Percentiles rank a stretch among this genome's conserved stretches.
Evolutionary conservation across 2,113 vertebrate species (phyloP).

Genomic region (Ceuthmochares aereus): DNA sequence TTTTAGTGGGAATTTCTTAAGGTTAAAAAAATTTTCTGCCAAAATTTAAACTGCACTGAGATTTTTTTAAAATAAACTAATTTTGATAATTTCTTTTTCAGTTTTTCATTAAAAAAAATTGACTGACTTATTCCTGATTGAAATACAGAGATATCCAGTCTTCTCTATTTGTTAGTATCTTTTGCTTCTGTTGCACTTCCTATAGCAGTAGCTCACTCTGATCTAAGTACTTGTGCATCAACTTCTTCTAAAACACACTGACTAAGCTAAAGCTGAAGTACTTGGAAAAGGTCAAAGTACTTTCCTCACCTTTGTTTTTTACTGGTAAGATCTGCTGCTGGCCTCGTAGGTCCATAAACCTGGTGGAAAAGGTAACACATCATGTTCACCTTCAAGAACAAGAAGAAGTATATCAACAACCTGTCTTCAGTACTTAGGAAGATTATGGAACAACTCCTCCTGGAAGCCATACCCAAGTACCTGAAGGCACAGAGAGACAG

Average conservation of each 20-base stretch:
- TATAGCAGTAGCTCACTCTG: background rate
- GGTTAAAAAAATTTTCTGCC: background rate
- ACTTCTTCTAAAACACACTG: background rate
- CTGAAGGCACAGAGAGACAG: background rate
- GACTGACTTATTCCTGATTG: background rate
- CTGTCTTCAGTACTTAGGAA: background rate
- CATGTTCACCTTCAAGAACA: background rate
- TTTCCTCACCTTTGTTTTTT: background rate
- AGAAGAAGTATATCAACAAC: background rate
- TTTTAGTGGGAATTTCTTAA: background rate
- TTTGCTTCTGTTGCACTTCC: too few species aligned
- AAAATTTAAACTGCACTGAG: background rate
- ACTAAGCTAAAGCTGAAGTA: background rate
- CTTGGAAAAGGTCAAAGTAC: background rate
- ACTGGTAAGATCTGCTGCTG: background rate
- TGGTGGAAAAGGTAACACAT: background rate
- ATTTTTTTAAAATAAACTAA: background rate
- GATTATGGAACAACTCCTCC: background rate
- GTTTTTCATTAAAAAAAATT: background rate
- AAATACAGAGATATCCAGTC: background rate
- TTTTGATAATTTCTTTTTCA: background rate
- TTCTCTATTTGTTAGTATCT: too few species aligned
- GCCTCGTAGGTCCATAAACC: background rate
- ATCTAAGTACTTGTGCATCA: background rate
- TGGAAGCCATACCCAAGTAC: background rate